phyloP scores from a whole-genome alignment of 2,113 vertebrate genomes.

The Haplochromis burtoni region DNA sequence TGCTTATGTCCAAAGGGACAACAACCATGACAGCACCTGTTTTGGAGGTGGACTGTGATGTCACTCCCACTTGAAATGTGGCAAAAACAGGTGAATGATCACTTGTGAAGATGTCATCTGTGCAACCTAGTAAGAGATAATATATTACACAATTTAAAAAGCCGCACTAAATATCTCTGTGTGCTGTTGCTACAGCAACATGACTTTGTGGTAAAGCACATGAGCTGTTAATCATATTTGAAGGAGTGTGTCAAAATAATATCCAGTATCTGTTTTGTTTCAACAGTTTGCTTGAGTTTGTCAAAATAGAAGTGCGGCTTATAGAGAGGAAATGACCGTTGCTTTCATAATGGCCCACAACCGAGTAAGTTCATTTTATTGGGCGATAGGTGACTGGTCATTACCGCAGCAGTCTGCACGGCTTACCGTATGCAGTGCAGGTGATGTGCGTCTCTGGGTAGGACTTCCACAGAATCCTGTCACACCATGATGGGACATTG shows the following conservation, averaged over 20 bases:
- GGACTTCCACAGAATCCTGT: conserved; percentile 85
- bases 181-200: background rate
- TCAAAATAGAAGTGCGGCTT: background rate
- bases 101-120: conserved; percentile 82
- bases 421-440: conserved; percentile 82
- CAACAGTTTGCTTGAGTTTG: background rate
- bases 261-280: background rate
- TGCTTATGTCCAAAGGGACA: background rate
- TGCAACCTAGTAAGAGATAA: conserved; percentile 72
- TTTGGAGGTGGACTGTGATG: conserved; percentile 66
- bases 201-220: background rate
- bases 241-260: background rate
- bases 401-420: background rate
- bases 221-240: background rate
- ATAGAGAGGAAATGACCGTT: conserved; percentile 45
- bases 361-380: background rate
- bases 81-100: conserved; percentile 87
- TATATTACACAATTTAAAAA: background rate
- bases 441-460: conserved; percentile 77
- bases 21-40: conserved; percentile 65
- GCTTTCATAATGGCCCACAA: conserved; percentile 20
- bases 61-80: conserved; percentile 82
- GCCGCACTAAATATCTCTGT: background rate
- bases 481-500: conserved; percentile 85
- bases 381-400: background rate